Percentiles rank a stretch among this genome's conserved stretches.
Evolutionary conservation across 2,113 vertebrate genomes (phyloP).

Genomic region (Barnardius zonarius): DNA sequence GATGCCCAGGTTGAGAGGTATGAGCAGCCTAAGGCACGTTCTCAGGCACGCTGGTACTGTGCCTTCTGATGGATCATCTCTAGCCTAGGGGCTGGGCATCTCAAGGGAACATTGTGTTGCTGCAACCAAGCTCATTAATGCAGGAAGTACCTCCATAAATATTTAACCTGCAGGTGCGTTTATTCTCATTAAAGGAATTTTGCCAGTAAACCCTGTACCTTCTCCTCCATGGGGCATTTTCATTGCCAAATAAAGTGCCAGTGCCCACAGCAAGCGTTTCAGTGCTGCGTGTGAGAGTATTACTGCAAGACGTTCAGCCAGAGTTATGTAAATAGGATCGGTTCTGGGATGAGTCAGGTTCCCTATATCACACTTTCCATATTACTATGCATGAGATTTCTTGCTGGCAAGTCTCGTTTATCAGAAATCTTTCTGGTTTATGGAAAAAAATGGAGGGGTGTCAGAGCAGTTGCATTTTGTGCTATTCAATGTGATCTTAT

Average conservation of each 20-base stretch:
- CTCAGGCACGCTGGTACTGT: not conserved
- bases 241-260: not conserved
- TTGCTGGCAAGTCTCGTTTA: slow-evolving; percentile 11
- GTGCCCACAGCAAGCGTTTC: not conserved
- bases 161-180: not conserved
- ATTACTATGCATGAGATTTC: slow-evolving; percentile 53
- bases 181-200: not conserved
- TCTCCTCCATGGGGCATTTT: not conserved
- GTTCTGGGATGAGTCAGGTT: slow-evolving; percentile 56
- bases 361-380: not conserved
- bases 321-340: slow-evolving; percentile 6
- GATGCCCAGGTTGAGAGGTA: not conserved
- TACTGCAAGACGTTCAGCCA: not conserved
- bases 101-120: not conserved
- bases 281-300: not conserved
- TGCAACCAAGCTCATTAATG: not conserved
- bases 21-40: not conserved
- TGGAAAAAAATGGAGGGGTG: not conserved
- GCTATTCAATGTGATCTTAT: not conserved
- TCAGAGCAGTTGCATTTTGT: not conserved
- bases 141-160: not conserved
- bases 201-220: not conserved
- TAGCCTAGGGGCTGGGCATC: not conserved
- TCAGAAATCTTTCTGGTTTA: slow-evolving; percentile 32
- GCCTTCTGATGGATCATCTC: not conserved